Percentiles rank a stretch among this genome's conserved stretches.
phyloP scores from a whole-genome alignment of 37 sponge, comb jelly and placozoan genomes.

The Diacarnus erythraeanus region DNA sequence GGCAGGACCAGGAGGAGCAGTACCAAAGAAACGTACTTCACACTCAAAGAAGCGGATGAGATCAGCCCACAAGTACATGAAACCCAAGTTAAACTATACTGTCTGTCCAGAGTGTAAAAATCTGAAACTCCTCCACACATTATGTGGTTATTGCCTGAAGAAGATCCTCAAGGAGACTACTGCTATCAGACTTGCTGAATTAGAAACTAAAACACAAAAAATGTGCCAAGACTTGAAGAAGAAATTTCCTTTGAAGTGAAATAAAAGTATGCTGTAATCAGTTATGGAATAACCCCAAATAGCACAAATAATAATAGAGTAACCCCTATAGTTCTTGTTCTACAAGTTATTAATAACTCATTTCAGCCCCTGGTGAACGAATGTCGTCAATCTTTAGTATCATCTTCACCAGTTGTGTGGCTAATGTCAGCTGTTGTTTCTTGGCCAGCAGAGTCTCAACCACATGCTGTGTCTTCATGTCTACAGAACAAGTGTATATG shows the following conservation, averaged over 20 bases:
- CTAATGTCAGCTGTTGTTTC: conserved; percentile 95
- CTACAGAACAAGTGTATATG: no score
- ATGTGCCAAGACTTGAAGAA: no score
- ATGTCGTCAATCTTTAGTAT: conserved; percentile 99
- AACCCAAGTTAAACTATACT: conserved; percentile 60
- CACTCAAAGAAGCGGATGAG: conserved; percentile 83
- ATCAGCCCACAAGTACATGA: conserved; percentile 77
- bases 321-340: background rate
- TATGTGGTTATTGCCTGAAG: conserved; percentile 74
- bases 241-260: no score
- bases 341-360: background rate
- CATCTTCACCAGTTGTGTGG: conserved; percentile 98
- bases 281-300: no score
- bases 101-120: conserved; percentile 64
- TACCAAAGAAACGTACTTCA: conserved; percentile 82
- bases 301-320: background rate
- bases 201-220: background rate
- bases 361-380: conserved; percentile 64
- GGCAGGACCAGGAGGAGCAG: conserved; percentile 62
- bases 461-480: conserved; percentile 95
- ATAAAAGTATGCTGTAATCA: no score
- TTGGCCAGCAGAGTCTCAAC: conserved; percentile 94
- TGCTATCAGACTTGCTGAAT: conserved; percentile 27
- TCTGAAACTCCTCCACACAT: conserved; percentile 57
- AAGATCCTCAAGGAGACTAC: conserved; percentile 65